A percentile compares a stretch with the other conserved stretches of the same genome.
Evolutionary conservation across 2,888 invertebrate species (phyloP).

Genomic region (Megaustenia siamemsis): DNA sequence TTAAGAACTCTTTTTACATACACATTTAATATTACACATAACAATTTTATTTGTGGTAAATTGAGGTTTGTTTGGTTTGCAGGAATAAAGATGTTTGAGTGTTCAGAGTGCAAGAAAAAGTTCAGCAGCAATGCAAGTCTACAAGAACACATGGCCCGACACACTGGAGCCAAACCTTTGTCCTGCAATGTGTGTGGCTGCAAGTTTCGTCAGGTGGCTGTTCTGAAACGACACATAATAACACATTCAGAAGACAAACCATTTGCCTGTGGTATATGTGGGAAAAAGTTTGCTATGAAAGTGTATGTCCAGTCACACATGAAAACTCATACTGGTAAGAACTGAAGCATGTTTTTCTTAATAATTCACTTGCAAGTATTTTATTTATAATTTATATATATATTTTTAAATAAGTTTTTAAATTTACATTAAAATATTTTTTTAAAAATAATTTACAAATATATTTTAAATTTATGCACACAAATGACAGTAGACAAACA

Average conservation of each 20-base stretch:
- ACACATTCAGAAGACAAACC: slow-evolving; percentile 73
- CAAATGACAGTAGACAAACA: too few relatives aligned
- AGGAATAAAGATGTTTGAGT: slow-evolving; percentile 78
- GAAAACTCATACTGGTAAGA: slow-evolving; percentile 74
- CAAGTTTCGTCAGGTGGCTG: slow-evolving; percentile 75
- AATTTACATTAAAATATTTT: too few relatives aligned
- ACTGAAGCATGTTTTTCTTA: not conserved
- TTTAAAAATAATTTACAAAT: too few relatives aligned
- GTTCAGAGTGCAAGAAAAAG: slow-evolving; percentile 72
- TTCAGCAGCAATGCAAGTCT: slow-evolving; percentile 76
- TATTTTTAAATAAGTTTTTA: too few relatives aligned
- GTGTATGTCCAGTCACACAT: slow-evolving; percentile 77
- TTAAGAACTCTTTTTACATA: too few relatives aligned
- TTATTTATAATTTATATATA: too few relatives aligned
- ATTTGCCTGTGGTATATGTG: slow-evolving; percentile 71
- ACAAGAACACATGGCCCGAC: slow-evolving; percentile 74
- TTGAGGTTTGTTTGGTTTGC: slow-evolving; percentile 55
- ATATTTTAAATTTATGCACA: too few relatives aligned
- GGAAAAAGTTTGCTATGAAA: slow-evolving; percentile 71
- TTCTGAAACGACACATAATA: slow-evolving; percentile 72
- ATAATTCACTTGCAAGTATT: too few relatives aligned
- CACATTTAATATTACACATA: too few relatives aligned
- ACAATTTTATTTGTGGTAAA: too few relatives aligned
- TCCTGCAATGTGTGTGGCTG: slow-evolving; percentile 70
- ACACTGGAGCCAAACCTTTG: slow-evolving; percentile 70